phyloP scores from a whole-genome alignment of 2,797 vertebrate species.

The Pantherophis alleghaniensis region DNA sequence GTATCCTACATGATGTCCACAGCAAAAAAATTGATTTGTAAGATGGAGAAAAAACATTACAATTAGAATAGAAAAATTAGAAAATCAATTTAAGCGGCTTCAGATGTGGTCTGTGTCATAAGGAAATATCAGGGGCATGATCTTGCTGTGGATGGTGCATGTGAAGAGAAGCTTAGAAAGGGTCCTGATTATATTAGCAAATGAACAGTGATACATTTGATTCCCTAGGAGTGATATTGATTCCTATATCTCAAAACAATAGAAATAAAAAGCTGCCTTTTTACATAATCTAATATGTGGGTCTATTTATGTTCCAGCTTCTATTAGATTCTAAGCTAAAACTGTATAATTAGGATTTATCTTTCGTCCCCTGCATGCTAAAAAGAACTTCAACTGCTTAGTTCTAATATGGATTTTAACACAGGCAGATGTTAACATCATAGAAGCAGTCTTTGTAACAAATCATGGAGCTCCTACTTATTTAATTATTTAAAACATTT shows the following conservation, averaged over 20 bases:
- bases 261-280: background rate
- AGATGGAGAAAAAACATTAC: too few species aligned
- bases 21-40: too few species aligned
- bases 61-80: too few species aligned
- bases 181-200: background rate
- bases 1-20: too few species aligned
- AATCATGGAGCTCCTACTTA: too few species aligned
- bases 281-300: background rate
- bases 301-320: background rate
- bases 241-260: background rate
- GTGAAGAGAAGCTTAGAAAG: too few species aligned
- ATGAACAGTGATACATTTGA: background rate
- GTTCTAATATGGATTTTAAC: background rate
- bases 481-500: background rate
- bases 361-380: background rate
- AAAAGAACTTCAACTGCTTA: background rate
- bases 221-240: background rate
- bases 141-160: too few species aligned
- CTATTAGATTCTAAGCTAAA: background rate
- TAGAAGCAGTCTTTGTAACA: background rate
- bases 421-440: background rate
- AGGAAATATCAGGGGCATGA: too few species aligned
- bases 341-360: background rate
- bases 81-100: too few species aligned
- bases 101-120: too few species aligned